Base-by-base conservation (phyloP, 2,797 vertebrate species). In the Hirundo rustica region DNA sequence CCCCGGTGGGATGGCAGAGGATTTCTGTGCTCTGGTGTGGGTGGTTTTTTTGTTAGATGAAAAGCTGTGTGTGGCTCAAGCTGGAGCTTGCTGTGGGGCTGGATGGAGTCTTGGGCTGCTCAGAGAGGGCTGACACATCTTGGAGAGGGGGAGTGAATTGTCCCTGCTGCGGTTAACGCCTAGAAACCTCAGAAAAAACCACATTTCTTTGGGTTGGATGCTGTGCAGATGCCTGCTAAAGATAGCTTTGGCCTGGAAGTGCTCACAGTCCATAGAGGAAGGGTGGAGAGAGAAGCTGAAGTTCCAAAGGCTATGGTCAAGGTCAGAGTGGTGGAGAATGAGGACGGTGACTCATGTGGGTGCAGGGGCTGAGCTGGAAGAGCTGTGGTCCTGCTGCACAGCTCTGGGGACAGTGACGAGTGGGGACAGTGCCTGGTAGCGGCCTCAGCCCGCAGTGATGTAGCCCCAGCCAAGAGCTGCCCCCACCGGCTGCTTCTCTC, bases 181-280 rank as follows among this genome's bases (percentile, higher is more conserved):
- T 75, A 54, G 94, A 89, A 90, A 93, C 90, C 76, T 60, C 64
- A 64, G 67, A 55, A 58, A 62, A 89, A 95, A 40, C 18, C 85
- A 40, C 54, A 47, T 65, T 74, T 71, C 25, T 8, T 65, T 80
- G 82, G 54, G 45, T 4, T 92, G 70, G 82, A 72, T 65, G 50
- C 45, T n/a, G 45, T 50, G 67, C 68, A 55, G 71, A 48, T 81
- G 32, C 40, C 60, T 84, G 53, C 92, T 92, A 84, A 92, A 95
- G 74, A 87, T 90, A 85, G 77, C 74, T 47, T 32, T 80, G 85
- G 92, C 73, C 93, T 92, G 85, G 80, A 88, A 90, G 88, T 42
- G 76, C 81, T 90, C 77, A 57, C 38, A 88, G 85, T 79, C 92
- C 67, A 5, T 54, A 70, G 92, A 93, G 90, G 86, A 95, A 88